Percentiles rank a stretch among this genome's conserved stretches.
Evolutionary conservation across 2,888 invertebrate species (phyloP).

Genomic region (Macrophya alboannulata): DNA sequence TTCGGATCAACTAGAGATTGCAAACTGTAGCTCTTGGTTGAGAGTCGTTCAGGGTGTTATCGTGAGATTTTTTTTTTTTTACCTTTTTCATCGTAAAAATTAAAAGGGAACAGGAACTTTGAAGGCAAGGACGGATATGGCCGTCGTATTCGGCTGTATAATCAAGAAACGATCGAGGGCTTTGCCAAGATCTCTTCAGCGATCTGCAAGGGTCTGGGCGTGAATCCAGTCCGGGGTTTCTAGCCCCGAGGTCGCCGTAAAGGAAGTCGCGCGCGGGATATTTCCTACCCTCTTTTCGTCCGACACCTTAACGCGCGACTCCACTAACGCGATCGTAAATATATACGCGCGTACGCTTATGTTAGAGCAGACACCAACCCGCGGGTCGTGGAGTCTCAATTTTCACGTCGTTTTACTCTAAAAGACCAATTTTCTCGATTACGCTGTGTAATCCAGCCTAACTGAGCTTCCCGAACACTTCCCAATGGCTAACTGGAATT

Average conservation of each 20-base stretch:
- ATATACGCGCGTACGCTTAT: not conserved
- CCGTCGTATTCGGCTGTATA: constrained; percentile 31
- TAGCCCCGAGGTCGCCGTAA: constrained; percentile 45
- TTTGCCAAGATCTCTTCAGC: constrained; percentile 50
- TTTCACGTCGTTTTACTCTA: constrained; percentile 51
- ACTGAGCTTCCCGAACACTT: constrained; percentile 44
- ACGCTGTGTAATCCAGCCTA: constrained; percentile 42
- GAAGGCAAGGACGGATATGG: constrained; percentile 1
- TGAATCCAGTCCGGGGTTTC: constrained; percentile 31
- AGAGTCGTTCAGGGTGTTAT: not conserved
- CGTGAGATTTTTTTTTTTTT: constrained; percentile 22
- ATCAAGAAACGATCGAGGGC: constrained; percentile 47
- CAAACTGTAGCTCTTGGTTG: constrained; percentile 1
- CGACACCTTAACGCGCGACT: constrained; percentile 47
- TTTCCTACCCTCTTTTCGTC: constrained; percentile 21
- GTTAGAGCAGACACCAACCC: constrained; percentile 15
- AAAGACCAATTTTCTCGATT: constrained; percentile 53
- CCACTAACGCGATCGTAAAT: constrained; percentile 47
- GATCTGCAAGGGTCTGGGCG: constrained; percentile 47
- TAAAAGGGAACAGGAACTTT: constrained; percentile 30
- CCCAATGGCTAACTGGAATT: constrained; percentile 38
- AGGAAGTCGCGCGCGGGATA: constrained; percentile 17
- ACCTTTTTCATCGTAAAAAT: constrained; percentile 15
- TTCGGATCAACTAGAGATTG: not conserved
- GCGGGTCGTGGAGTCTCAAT: constrained; percentile 38